Evolutionary conservation across 2,888 invertebrate species (phyloP).

Genomic region (Ophioninae sp.): DNA sequence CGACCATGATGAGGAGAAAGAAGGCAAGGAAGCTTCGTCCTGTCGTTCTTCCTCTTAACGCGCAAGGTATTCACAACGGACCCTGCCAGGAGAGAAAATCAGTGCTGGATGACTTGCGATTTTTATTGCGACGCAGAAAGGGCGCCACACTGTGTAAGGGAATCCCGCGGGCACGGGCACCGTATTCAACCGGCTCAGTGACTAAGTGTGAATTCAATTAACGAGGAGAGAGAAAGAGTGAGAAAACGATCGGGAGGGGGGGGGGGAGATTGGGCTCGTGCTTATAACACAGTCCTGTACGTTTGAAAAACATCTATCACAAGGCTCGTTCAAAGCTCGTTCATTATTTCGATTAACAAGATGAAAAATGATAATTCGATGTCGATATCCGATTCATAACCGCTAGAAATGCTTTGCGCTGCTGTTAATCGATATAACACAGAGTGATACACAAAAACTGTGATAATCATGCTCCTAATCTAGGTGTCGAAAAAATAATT

Average conservation of each 20-base stretch:
- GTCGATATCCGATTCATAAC: conserved; percentile 52
- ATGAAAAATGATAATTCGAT: conserved; percentile 74
- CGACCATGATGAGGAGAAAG: conserved; percentile 51
- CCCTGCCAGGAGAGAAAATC: conserved; percentile 75
- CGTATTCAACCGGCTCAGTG: conserved; percentile 73
- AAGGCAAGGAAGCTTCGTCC: conserved; percentile 48
- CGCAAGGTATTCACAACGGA: conserved; percentile 64
- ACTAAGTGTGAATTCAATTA: conserved; percentile 81
- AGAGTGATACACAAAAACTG: conserved; percentile 45
- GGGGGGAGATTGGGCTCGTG: background rate
- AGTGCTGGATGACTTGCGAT: conserved; percentile 77
- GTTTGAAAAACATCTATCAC: conserved; percentile 79
- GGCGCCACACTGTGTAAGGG: conserved; percentile 41
- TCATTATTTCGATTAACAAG: conserved; percentile 78
- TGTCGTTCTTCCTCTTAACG: conserved; percentile 46
- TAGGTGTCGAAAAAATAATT: conserved; percentile 1
- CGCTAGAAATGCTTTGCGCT: conserved; percentile 30
- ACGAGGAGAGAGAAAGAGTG: conserved; percentile 64
- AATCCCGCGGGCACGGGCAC: conserved; percentile 55
- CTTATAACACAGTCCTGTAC: conserved; percentile 58
- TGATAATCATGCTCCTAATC: conserved; percentile 44
- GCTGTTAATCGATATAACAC: conserved; percentile 19
- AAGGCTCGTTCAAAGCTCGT: conserved; percentile 77
- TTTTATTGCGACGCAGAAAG: conserved; percentile 64
- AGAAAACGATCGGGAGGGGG: conserved; percentile 19